Conservation (phyloP, 2,113 vertebrate genomes). For the Lichenostomus cassidix region DNA sequence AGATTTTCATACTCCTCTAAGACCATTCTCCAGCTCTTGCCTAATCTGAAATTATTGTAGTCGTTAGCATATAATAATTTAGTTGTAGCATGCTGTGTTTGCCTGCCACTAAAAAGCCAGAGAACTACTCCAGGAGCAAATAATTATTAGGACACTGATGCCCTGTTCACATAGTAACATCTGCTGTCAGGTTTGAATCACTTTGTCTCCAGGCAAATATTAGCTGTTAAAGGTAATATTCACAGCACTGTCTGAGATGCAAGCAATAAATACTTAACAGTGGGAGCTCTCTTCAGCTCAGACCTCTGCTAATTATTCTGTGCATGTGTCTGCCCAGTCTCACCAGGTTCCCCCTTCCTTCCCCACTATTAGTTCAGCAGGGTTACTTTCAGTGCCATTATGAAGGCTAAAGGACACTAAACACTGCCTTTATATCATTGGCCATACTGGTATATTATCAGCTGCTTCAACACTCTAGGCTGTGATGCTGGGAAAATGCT, state of each 20-base stretch:
- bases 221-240: neutral
- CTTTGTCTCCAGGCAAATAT: slow-evolving; percentile 15
- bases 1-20: neutral
- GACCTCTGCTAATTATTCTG: slow-evolving; percentile 17
- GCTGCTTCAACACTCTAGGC: neutral
- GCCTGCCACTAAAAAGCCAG: neutral
- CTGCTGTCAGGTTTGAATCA: neutral
- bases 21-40: neutral
- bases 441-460: neutral
- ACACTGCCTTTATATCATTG: neutral
- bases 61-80: slow-evolving; percentile 2
- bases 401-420: neutral
- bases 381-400: neutral
- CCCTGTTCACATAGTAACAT: neutral
- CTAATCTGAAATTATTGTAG: slow-evolving; percentile 6
- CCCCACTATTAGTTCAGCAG: neutral
- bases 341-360: neutral
- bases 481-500: neutral
- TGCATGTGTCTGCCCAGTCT: neutral
- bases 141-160: neutral
- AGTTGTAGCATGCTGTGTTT: neutral
- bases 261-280: neutral
- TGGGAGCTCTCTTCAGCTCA: neutral
- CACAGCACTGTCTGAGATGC: neutral
- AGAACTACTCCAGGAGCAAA: neutral